Conservation (phyloP, 2,113 vertebrate species). For the Catharus bicknelli region DNA sequence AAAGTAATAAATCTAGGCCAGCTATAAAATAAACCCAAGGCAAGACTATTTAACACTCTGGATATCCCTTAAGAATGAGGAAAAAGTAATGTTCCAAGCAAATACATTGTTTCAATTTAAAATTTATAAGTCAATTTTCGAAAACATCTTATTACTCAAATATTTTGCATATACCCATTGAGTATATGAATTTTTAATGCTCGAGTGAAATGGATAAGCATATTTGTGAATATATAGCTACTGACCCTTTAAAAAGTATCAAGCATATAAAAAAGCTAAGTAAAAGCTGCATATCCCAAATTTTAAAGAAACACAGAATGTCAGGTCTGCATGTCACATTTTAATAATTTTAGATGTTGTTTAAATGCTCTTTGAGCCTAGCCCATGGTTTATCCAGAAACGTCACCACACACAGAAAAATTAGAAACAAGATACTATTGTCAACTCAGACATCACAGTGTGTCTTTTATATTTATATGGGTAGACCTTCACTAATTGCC, state of each 20-base stretch:
- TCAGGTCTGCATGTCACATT: background rate
- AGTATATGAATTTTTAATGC: background rate
- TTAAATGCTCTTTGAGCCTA: background rate
- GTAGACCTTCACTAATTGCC: background rate
- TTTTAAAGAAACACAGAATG: background rate
- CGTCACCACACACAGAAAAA: background rate
- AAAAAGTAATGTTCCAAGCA: background rate
- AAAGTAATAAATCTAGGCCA: background rate
- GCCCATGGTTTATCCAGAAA: background rate
- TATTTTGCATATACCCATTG: background rate
- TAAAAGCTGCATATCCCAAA: background rate
- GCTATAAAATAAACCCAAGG: background rate
- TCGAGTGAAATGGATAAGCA: background rate
- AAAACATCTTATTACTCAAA: background rate
- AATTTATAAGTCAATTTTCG: background rate
- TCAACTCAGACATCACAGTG: background rate
- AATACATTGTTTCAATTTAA: background rate
- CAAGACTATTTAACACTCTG: background rate
- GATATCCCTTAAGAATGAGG: background rate
- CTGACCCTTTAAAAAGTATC: background rate
- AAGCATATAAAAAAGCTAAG: background rate
- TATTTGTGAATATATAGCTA: background rate
- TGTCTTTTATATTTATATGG: background rate
- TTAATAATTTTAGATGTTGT: background rate
- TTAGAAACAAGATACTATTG: background rate